Base-by-base conservation (phyloP, 2,888 invertebrate species). In the Sicus ferrugineus region DNA sequence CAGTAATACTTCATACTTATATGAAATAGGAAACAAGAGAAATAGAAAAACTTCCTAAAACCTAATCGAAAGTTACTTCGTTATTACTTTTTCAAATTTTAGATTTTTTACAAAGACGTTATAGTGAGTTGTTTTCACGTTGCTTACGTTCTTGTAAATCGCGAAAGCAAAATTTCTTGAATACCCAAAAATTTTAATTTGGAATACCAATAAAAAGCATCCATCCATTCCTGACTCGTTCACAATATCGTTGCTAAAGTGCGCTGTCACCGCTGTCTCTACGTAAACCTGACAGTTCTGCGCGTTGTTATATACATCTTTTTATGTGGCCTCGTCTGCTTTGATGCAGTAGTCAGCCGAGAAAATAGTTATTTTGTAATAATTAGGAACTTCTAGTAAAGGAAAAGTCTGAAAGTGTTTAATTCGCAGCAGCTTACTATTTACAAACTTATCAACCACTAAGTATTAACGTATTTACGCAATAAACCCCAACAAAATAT, bases 251-350 rank as follows among this genome's bases (percentile, higher is more conserved):
- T 1, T 23, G 14, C 23, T 14, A 54, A 5, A 28, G 26, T 26
- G 21, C 26, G 21, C 34, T 61, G 42, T 61, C 61, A 61, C 46
- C 42, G 16, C 28, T 50, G 61, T 38, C 59, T 50, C 50, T 61
- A 52, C 31, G 56, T 65, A 61, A 48, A 72, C 68, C 63, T 74
- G 75, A 74, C 74, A 75, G 72, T 71, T 63, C 71, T 72, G 73
- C 71, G 76, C 76, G 75, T 76, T 75, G 74, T 75, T 76, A 75
- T 76, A 76, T 75, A 76, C 74, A 76, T 74, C 74, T n/a, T 75
- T 76, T 75, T 74, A 61, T 67, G 67, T 54, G 68, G 46, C 58
- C 48, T 58, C 58, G 58, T 67, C 58, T 46, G 38, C 56, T 42
- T 67, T n/a, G 28, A 58, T 67, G 58, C 59, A 48, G 58, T 67